A percentile compares a stretch with the other conserved stretches of the same genome.
These are phyloP conservation scores for Halcyon malimbica DNA, from an alignment of 2,113 vertebrate species.

Conservation along the genomic window DNA sequence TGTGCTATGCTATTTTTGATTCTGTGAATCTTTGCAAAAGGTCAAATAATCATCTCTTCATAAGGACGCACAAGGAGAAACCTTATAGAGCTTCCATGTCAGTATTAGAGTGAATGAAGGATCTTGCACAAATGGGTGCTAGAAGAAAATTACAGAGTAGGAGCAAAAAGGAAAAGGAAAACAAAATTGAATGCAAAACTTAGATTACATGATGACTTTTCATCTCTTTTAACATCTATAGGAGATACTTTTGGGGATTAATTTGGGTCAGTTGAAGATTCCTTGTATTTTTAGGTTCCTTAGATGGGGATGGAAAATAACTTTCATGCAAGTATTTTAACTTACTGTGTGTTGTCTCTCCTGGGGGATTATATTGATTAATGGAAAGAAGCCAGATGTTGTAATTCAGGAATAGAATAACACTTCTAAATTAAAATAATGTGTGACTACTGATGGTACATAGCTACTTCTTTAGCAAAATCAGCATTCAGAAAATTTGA, in stretches of 20 bases:
- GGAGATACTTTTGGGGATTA: background rate
- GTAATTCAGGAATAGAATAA: background rate
- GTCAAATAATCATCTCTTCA: background rate
- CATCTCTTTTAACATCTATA: background rate
- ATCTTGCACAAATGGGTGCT: background rate
- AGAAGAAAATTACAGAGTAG: background rate
- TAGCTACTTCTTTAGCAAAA: background rate
- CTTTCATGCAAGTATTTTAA: background rate
- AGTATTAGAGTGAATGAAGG: background rate
- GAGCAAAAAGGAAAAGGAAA: background rate
- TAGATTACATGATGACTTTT: background rate
- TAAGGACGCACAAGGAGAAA: background rate
- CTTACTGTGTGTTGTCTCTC: background rate
- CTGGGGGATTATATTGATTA: background rate
- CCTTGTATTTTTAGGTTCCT: background rate
- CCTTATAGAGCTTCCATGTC: background rate
- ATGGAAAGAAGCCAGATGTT: background rate
- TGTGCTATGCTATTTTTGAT: background rate
- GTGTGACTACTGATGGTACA: background rate
- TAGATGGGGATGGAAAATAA: background rate
- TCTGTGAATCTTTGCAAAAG: background rate
- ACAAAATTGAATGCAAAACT: background rate
- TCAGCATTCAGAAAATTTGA: slow-evolving; percentile 9
- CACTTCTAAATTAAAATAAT: background rate
- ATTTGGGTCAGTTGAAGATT: background rate